Evolutionary conservation across 1,140 invertebrate genomes (phyloP).

Genomic region (Drosophila jambulina): DNA sequence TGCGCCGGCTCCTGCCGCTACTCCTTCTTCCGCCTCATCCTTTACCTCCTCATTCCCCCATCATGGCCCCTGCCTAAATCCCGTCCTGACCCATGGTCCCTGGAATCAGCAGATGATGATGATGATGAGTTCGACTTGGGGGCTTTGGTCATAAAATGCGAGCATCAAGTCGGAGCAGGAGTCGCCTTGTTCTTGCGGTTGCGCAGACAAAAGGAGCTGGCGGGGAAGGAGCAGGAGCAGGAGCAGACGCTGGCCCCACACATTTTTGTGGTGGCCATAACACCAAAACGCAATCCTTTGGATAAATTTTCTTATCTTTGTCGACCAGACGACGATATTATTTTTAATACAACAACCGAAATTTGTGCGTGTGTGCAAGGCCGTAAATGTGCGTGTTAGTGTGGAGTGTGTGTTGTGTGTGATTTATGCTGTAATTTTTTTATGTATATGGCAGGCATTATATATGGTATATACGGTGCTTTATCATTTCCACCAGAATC

Average conservation of each 20-base stretch:
- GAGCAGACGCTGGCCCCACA: constrained; percentile 13
- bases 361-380: constrained; percentile 29
- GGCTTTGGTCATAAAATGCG: constrained; percentile 72
- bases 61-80: constrained; percentile 25
- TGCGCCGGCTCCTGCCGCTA: constrained; percentile 31
- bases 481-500: constrained; percentile 50
- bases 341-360: constrained; percentile 79
- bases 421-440: constrained; percentile 82
- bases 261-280: constrained; percentile 69
- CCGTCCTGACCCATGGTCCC: constrained; percentile 34
- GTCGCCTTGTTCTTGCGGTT: constrained; percentile 69
- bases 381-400: constrained; percentile 42
- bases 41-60: not conserved
- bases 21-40: not conserved
- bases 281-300: constrained; percentile 82
- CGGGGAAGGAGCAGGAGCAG: not conserved
- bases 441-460: constrained; percentile 68
- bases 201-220: constrained; percentile 56
- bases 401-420: constrained; percentile 62
- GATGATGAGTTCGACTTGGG: constrained; percentile 76
- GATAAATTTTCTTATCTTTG: constrained; percentile 85
- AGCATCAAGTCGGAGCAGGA: constrained; percentile 30
- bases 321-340: constrained; percentile 84
- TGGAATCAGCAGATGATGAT: constrained; percentile 47
- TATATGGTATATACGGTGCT: constrained; percentile 35